Conservation (phyloP, 2,113 vertebrate species). For the Trogon melanurus region DNA sequence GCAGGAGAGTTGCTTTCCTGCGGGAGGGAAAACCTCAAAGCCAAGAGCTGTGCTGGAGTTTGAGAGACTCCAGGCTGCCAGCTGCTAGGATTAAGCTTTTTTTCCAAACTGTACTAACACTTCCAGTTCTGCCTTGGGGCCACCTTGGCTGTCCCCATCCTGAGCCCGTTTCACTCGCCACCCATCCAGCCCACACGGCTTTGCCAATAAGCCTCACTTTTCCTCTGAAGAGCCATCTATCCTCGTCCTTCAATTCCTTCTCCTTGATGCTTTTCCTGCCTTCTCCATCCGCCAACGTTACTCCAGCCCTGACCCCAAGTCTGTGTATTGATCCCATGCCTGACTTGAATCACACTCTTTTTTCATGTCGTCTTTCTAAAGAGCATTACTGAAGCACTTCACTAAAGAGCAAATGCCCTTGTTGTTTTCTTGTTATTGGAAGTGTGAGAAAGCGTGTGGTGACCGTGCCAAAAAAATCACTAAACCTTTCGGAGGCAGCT, state of each 20-base stretch:
- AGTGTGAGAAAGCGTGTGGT: background rate
- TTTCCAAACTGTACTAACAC: background rate
- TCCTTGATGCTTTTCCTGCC: background rate
- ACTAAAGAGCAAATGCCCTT: slow-evolving; percentile 38
- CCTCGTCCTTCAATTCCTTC: background rate
- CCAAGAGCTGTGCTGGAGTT: background rate
- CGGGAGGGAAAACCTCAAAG: background rate
- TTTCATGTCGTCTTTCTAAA: slow-evolving; percentile 13
- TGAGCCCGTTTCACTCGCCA: background rate
- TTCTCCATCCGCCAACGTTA: background rate
- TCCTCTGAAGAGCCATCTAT: background rate
- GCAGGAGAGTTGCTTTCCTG: background rate
- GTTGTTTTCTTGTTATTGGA: slow-evolving; percentile 46
- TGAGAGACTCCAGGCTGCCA: background rate
- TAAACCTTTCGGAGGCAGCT: slow-evolving; percentile 9
- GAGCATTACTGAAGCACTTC: slow-evolving; percentile 7
- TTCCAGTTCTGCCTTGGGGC: background rate
- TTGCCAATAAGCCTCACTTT: background rate
- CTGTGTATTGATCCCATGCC: slow-evolving; percentile 17
- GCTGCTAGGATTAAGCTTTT: background rate
- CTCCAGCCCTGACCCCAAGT: background rate
- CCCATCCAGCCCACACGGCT: background rate
- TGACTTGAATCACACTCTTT: background rate
- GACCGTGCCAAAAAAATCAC: background rate
- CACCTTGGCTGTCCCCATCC: background rate